phyloP scores from a whole-genome alignment of 2,888 invertebrate genomes.

The Sisyra nigra region DNA sequence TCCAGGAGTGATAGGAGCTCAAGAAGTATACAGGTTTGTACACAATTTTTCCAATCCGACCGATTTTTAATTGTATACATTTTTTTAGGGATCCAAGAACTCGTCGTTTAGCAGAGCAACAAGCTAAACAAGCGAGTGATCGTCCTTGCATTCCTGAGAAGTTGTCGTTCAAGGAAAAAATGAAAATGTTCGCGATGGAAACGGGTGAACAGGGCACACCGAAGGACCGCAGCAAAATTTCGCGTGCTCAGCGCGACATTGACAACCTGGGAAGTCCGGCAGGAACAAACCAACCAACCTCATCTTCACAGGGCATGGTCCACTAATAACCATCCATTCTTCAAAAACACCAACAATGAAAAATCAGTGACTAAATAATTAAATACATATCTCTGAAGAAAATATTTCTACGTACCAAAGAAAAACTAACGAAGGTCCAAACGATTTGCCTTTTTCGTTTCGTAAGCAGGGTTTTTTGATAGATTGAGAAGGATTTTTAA shows the following conservation, averaged over 20 bases:
- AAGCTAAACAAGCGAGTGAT: slow-evolving; percentile 42
- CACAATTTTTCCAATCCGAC: neutral
- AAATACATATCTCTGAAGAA: no score
- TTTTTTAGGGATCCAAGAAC: slow-evolving; percentile 68
- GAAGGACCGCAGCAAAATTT: slow-evolving; percentile 90
- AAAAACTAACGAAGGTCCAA: no score
- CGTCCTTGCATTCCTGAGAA: slow-evolving; percentile 72
- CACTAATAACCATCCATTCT: slow-evolving; percentile 1
- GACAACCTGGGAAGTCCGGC: slow-evolving; percentile 43
- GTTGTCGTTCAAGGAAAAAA: slow-evolving; percentile 94
- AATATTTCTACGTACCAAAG: no score
- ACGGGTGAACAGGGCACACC: slow-evolving; percentile 87
- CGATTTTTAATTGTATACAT: no score
- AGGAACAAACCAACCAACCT: slow-evolving; percentile 27
- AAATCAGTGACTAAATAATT: no score
- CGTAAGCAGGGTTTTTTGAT: no score
- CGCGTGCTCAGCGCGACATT: slow-evolving; percentile 87
- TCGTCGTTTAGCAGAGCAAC: slow-evolving; percentile 70
- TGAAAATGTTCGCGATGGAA: slow-evolving; percentile 98
- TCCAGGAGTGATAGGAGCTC: slow-evolving; percentile 93
- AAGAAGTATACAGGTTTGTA: slow-evolving; percentile 81
- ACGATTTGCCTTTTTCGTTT: no score
- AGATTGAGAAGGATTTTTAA: no score
- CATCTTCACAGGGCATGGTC: slow-evolving; percentile 5
- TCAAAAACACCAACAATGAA: neutral